Base-by-base conservation (phyloP, 2,797 vertebrate species). In the Clamator glandarius region DNA sequence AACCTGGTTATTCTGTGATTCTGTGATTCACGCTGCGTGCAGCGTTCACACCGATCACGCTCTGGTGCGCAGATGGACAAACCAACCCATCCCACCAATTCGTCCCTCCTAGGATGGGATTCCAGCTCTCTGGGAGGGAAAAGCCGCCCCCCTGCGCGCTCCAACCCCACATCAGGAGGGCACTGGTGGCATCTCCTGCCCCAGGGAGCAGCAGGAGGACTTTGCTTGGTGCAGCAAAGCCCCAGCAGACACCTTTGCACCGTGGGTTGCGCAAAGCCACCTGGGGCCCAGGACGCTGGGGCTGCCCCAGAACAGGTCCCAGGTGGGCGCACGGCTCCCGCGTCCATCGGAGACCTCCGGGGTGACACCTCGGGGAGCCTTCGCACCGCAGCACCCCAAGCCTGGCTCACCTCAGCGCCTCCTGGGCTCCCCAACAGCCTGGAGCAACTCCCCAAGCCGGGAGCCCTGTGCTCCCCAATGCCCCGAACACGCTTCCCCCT, bases 51-150 rank as follows among this genome's bases (percentile, higher is more conserved):
- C n/a, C n/a, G n/a, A n/a, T n/a, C n/a, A n/a, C n/a, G 0, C 8
- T 4, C 52, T 0, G 5, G 3, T 0, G 3, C 0, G 11, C 6
- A 2, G 28, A 31, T 1, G 4, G 51, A 5, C 5, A 1, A 7
- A 20, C 1, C 39, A 2, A 1, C 7, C 23, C 19, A 1, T 19
- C 31, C 78, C 91, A 21, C 24, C 36, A 2, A 68, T 10, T 42
- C 11, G 6, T 42, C 41, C 31, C 48, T 23, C 19, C 62, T 2
- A 9, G 5, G 6, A 15, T 24, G 63, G 8, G 12, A 72, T 51
- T 6, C 41, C 36, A 36, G 0, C 0, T 1, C 5, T 3, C 8
- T 0, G 0, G 24, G 46, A 35, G 23, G 72, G 39, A 39, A 24
- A 13, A 62, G 19, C 6, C 3, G 5, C 20, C 6, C 20, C 6